Base-by-base conservation (phyloP, 2,888 invertebrate genomes). In the Scaptomyza cyrtandrae region DNA sequence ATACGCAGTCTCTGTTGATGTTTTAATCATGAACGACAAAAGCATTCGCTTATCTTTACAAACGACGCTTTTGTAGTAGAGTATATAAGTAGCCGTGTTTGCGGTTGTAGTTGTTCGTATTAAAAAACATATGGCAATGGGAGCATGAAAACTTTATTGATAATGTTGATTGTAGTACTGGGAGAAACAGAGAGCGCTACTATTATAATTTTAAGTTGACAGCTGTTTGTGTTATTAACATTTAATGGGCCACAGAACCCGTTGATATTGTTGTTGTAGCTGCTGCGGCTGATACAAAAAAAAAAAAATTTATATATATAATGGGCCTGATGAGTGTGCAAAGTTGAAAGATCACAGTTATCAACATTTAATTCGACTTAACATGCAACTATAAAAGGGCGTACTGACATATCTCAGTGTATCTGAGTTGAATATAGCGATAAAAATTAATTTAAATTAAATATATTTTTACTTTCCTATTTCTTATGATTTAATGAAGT, bases 121-220 rank as follows among this genome's bases (percentile, higher is more conserved):
- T 76, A 46, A 68, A 79, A 78, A 79, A 59, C 77, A 79, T 65
- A 72, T 68, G 67, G 55, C 67, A 75, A 75, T 46, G 62, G 52
- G 62, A 61, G 68, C 68, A 65, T 63, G 60, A 66, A 78, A 66
- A 65, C 65, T 45, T 5, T 53, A 68, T 60, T 76, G 77, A 78
- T 66, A 76, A 60, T 41, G 35, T 35, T 29, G 46, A 39, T 49
- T 52, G 48, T 49, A 58, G 48, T 52, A 58, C 39, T 33, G 54
- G 48, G 44, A 41, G 16, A 58, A 53, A 71, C 46, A 55, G 64
- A 71, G 54, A 59, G 65, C 53, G 31, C 45, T 33, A 19, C 37
- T 27, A 31, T 37, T 45, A 37, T 65, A 44, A 52, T 49, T 43
- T 19, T 54, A 50, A 58, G n/a, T 37, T 35, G 46, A 66, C 80